Conservation (phyloP, 2,888 invertebrate species). For the Apamea epomidion region DNA sequence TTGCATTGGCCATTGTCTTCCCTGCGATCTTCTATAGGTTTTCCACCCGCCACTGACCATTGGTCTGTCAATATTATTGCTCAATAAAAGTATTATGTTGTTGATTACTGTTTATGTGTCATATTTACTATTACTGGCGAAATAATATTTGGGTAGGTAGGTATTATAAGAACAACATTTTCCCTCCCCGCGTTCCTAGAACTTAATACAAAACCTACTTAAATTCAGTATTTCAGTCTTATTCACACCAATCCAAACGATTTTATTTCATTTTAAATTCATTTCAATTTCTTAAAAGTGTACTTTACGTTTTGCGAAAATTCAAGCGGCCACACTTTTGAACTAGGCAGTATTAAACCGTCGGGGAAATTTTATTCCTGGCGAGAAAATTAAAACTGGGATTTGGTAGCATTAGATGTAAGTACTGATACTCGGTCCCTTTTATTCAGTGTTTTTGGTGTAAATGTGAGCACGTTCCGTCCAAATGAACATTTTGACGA, state of each 20-base stretch:
- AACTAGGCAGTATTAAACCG: constrained; percentile 55
- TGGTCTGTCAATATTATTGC: neutral
- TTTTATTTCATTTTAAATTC: constrained; percentile 55
- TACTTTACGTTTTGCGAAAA: constrained; percentile 58
- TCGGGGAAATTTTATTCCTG: constrained; percentile 53
- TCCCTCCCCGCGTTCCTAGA: neutral
- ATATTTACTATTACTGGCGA: neutral
- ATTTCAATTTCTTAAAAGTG: constrained; percentile 60
- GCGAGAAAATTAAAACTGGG: constrained; percentile 67
- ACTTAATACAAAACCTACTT: neutral
- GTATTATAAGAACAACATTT: neutral
- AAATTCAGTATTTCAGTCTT: constrained; percentile 11
- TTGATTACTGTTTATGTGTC: no score
- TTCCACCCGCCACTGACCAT: no score
- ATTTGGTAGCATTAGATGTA: constrained; percentile 62
- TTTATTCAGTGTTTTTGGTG: constrained; percentile 61
- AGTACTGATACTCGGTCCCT: constrained; percentile 59
- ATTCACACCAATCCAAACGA: constrained; percentile 39
- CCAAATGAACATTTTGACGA: constrained; percentile 61
- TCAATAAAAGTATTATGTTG: neutral
- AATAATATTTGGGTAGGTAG: neutral
- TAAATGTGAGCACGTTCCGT: constrained; percentile 60
- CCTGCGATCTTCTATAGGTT: no score
- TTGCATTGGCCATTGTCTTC: neutral
- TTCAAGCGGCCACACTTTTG: constrained; percentile 58